Evolutionary conservation across 2,113 vertebrate genomes (phyloP).

Genomic region (Pitta sordida): DNA sequence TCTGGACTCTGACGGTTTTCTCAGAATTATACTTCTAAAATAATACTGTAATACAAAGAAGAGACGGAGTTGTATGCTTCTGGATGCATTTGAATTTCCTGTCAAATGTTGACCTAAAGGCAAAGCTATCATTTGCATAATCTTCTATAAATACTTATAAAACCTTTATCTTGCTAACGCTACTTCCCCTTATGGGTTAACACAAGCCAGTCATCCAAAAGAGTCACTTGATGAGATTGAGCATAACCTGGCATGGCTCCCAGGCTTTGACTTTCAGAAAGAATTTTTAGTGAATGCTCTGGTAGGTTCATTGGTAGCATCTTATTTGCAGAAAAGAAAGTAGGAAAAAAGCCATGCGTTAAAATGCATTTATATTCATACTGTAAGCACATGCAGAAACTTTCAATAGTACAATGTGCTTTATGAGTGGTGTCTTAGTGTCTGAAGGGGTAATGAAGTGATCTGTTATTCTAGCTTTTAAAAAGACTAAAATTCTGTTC

Average conservation of each 20-base stretch:
- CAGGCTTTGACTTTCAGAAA: background rate
- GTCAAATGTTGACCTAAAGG: background rate
- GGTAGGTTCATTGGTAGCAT: background rate
- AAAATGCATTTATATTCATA: constrained; percentile 32
- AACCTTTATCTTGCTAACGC: background rate
- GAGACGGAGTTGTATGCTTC: background rate
- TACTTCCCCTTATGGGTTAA: background rate
- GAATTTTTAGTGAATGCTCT: background rate
- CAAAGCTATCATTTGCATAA: background rate
- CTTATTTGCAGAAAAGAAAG: background rate
- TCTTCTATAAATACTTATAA: background rate
- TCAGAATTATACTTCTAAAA: background rate
- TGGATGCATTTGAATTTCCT: background rate
- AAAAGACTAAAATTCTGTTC: constrained; percentile 58
- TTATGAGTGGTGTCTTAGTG: constrained; percentile 58
- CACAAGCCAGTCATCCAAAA: background rate
- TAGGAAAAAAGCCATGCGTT: background rate
- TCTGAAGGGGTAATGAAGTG: constrained; percentile 64
- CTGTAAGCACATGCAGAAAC: constrained; percentile 27
- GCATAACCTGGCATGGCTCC: background rate
- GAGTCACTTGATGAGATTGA: background rate
- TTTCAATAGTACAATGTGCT: constrained; percentile 33
- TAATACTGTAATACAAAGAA: background rate
- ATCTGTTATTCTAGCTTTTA: constrained; percentile 57
- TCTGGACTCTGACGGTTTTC: background rate